Conservation (phyloP, 2,113 vertebrate species). For the Misgurnus mizolepis region DNA sequence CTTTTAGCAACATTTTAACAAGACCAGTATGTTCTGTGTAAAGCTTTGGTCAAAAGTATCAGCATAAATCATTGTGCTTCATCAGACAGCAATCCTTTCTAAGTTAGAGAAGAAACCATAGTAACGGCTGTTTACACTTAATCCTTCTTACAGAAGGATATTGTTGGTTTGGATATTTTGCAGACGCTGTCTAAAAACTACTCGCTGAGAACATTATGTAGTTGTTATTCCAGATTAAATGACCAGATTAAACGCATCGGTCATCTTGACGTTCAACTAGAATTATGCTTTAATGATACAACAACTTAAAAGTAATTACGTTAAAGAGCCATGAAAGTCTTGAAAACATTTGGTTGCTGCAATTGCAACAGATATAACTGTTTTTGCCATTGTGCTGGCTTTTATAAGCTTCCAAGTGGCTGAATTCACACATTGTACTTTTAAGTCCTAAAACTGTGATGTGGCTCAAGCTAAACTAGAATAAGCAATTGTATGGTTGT, state of each 20-base stretch:
- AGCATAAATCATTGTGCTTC: constrained; percentile 32
- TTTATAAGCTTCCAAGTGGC: not conserved
- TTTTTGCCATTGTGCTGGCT: constrained; percentile 8
- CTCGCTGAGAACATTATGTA: not conserved
- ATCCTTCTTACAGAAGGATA: not conserved
- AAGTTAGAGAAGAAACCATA: constrained; percentile 41
- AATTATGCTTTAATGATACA: constrained; percentile 6
- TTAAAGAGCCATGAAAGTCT: not conserved
- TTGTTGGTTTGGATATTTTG: not conserved
- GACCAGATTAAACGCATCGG: constrained; percentile 10
- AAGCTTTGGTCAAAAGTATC: constrained; percentile 38
- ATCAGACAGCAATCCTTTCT: constrained; percentile 20
- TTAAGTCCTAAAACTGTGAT: constrained; percentile 20
- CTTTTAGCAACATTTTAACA: constrained; percentile 33
- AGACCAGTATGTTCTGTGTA: constrained; percentile 42
- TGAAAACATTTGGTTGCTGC: not conserved
- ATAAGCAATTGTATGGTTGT: not conserved
- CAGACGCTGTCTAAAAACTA: constrained; percentile 13
- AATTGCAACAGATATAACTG: not conserved
- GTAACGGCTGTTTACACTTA: constrained; percentile 47
- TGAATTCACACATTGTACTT: constrained; percentile 6
- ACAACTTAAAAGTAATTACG: not conserved
- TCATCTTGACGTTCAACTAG: not conserved
- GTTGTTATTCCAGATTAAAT: not conserved
- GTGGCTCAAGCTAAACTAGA: not conserved